Conservation (phyloP, 2,113 vertebrate species). For the Pluvianellus socialis region DNA sequence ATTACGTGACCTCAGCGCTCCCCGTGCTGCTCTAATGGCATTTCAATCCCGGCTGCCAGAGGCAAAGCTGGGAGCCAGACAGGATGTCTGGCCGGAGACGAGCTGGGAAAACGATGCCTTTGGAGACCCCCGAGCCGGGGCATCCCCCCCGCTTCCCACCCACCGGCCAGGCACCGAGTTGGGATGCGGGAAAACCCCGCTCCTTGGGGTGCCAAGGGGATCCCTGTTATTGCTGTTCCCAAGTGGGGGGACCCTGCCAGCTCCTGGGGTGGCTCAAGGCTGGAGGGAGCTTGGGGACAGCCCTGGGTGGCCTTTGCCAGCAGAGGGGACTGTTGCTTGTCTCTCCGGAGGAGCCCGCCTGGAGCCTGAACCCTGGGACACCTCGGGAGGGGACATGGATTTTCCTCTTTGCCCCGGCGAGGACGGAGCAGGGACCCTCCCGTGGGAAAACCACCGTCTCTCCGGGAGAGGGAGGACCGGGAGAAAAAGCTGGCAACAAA, state of each 20-base stretch:
- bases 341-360: neutral
- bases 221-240: neutral
- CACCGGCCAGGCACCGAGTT: rapidly evolving
- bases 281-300: neutral
- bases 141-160: neutral
- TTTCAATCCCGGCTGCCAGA: neutral
- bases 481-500: neutral
- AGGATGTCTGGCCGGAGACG: slow-evolving; percentile 34
- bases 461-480: neutral
- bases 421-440: neutral
- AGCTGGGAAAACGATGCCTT: neutral
- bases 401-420: neutral
- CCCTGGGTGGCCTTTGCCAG: slow-evolving; percentile 5
- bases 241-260: rapidly evolving
- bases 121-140: neutral
- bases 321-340: slow-evolving; percentile 54
- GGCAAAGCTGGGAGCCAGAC: neutral
- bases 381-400: neutral
- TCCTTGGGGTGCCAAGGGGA: too few species aligned
- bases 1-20: neutral
- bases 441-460: neutral
- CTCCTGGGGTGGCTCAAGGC: rapidly evolving
- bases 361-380: neutral
- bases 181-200: rapidly evolving
- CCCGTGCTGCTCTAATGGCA: neutral